Evolutionary conservation across 2,113 vertebrate species (phyloP).

Genomic region (Mus pahari): DNA sequence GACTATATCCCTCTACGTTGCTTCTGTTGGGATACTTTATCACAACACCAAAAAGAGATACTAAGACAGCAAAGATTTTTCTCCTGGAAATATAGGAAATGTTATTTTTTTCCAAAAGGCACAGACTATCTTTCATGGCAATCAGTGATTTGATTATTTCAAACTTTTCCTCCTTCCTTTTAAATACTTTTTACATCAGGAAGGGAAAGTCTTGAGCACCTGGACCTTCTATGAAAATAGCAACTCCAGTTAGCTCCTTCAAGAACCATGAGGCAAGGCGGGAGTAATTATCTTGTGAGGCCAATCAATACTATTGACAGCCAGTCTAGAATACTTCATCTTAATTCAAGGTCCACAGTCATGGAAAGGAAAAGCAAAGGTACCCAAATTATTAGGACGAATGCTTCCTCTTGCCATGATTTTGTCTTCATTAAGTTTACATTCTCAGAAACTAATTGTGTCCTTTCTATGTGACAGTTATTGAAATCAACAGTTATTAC

Average conservation of each 20-base stretch:
- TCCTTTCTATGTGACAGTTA: neutral
- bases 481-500: neutral
- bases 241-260: neutral
- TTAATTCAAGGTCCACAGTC: constrained; percentile 29
- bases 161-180: constrained; percentile 12
- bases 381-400: neutral
- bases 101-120: neutral
- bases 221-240: neutral
- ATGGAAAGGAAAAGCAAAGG: neutral
- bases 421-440: constrained; percentile 8
- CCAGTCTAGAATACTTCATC: neutral
- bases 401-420: neutral
- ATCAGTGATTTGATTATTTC: neutral
- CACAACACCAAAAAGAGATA: neutral
- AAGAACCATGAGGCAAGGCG: neutral
- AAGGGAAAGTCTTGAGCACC: neutral
- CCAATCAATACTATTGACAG: neutral
- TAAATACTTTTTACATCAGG: constrained; percentile 35
- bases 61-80: constrained; percentile 12
- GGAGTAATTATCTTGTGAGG: neutral
- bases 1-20: neutral
- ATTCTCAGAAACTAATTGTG: neutral
- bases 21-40: neutral
- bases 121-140: neutral
- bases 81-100: constrained; percentile 33